Evolutionary conservation across 2,113 vertebrate genomes (phyloP), one percentile per base, ranked within the genome.

Genomic region (Ctenomys sociabilis): DNA sequence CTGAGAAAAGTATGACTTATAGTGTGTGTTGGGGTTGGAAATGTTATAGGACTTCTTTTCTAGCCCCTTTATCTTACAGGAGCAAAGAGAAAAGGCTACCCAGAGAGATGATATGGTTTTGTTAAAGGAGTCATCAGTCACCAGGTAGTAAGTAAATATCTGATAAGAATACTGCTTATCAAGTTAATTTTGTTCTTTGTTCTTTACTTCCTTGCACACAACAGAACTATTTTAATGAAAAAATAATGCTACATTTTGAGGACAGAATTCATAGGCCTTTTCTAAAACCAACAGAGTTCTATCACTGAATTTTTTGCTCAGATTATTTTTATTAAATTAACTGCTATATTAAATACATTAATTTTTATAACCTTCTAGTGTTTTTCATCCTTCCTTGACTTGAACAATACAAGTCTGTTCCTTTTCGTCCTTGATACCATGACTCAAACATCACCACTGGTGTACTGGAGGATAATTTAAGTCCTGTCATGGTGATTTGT

Each of bases 301-400:
- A 43, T 7, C 35, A 85, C 3, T 75, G 21, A 94, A 40, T 43
- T 88, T 85, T 84, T 64, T 37, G 49, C 10, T 11, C 68, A 66
- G 32, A 35, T 78, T 70, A 22, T 72, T 88, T 90, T 61, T 78
- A 28, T 57, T 95, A 89, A 78, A 89, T 16, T 85, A 84, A 16
- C 7, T 86, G 35, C 17, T 94, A 85, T 68, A 52, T 0, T 80
- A 22, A 66, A 63, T 49, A 78, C 10, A n/a, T 52, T 40, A 64
- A 73, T n/a, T 73, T 97, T 19, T 21, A 57, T 13, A 70, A 40
- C 83, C 37, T 52, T 59, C 16, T 4, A 52, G 7, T 63, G 5
- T 1, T n/a, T 49, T 93, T 87, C 40, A n/a, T 37, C 43, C 54
- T 95, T 78, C 32, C 49, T 14, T 72, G 64, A 77, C 19, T 30